Evolutionary conservation across 2,888 invertebrate genomes (phyloP), one percentile per base, ranked within the genome.

Genomic region (Drosophila mulleri): DNA sequence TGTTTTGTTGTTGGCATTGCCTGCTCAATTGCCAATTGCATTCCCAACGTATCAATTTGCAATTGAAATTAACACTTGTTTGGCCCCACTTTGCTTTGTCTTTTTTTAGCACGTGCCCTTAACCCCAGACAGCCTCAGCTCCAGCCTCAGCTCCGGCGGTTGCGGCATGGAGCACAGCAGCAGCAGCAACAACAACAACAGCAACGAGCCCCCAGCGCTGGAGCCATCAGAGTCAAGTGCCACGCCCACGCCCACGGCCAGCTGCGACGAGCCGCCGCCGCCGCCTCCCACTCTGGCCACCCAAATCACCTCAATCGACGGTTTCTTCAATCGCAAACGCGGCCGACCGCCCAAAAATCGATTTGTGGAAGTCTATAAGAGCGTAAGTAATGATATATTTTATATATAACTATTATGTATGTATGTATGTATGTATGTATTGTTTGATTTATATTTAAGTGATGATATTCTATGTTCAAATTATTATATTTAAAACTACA

Each of bases 291-390:
- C 82, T 26, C 77, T 70, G 52, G 63, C 91, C 18, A 80, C 91
- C 35, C 92, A 92, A 76, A 92, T 92, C 32, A 96, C 96, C 72
- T 96, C 97, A 41, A 95, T 98, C 80, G 98, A 98, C 92, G 97
- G 97, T 60, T 97, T 98, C 95, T 98, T 98, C 91, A 96, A 97
- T 92, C 95, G 98, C 70, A 98, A 98, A 90, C 94, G 98, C 37
- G 98, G 99, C 50, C 94, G 99, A 72, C 99, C 99, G n/a, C 98
- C 98, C 16, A 99, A 99, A 94, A 98, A 98, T 92, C 95, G 98
- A 0, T 96, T 98, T 16, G 97, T 98, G 45, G 98, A 98, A 94
- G 97, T 97, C 73, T 97, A 97, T 95, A 96, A 97, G 96, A 96
- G 96, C 91, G 96, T 96, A 93, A 95, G 95, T 94, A 75, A 35